Percentiles rank a stretch among this genome's conserved stretches.
Conservation (phyloP, 1,140 invertebrate genomes). For the Drosophila rhopaloa region DNA sequence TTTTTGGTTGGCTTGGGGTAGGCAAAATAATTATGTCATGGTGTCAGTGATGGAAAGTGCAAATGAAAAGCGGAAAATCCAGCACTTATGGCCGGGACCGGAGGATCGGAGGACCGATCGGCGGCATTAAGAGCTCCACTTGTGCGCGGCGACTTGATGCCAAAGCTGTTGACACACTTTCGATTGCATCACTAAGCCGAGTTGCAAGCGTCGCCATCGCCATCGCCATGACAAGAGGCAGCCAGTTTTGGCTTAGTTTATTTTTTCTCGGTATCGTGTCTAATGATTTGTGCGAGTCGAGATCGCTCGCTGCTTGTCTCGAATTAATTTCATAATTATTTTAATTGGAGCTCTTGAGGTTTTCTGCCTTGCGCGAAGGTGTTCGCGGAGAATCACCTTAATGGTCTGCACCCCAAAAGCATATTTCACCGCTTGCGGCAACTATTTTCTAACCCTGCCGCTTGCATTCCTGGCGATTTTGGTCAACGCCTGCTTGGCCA, state of each 20-base stretch:
- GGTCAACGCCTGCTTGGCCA: constrained; percentile 36
- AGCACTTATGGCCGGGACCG: constrained; percentile 37
- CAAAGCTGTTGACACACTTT: constrained; percentile 78
- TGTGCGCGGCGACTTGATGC: constrained; percentile 47
- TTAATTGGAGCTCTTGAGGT: constrained; percentile 50
- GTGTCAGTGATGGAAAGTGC: constrained; percentile 80
- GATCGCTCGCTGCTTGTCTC: constrained; percentile 25
- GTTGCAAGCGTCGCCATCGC: constrained; percentile 14
- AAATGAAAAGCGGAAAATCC: constrained; percentile 79
- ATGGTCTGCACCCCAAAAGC: not conserved
- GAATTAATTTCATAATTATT: constrained; percentile 78
- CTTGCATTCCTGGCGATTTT: constrained; percentile 7
- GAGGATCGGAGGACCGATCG: not conserved
- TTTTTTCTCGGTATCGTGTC: constrained; percentile 55
- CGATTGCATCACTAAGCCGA: constrained; percentile 69
- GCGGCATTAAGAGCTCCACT: constrained; percentile 54
- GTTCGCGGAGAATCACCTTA: constrained; percentile 6
- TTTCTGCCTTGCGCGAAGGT: not conserved
- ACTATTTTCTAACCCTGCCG: constrained; percentile 7
- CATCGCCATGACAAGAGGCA: constrained; percentile 66
- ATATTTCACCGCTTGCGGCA: constrained; percentile 9
- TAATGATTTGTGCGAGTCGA: constrained; percentile 62
- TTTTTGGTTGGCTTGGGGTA: constrained; percentile 6
- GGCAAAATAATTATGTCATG: constrained; percentile 77
- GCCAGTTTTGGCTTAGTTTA: constrained; percentile 76